phyloP scores from a whole-genome alignment of 1,140 invertebrate genomes.

The Drosophila littoralis region DNA sequence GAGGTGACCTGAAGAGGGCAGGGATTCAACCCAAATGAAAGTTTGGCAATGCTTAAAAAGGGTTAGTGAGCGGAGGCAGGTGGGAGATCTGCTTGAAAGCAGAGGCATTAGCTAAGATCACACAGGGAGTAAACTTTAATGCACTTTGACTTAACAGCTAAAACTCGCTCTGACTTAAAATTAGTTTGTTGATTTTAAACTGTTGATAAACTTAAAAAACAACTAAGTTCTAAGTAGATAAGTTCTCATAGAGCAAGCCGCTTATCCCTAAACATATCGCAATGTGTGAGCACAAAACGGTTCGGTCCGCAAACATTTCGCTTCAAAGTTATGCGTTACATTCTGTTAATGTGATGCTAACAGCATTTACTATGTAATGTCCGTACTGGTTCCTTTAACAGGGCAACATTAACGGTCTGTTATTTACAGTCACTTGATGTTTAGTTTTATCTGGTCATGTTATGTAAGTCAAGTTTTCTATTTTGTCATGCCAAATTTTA shows the following conservation, averaged over 20 bases:
- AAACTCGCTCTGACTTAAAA: not conserved
- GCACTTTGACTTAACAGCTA: too few species aligned
- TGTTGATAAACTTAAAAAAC: not conserved
- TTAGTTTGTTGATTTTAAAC: not conserved
- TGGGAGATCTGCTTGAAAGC: not conserved
- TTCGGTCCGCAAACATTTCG: too few species aligned
- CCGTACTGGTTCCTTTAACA: too few species aligned
- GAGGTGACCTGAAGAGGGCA: not conserved
- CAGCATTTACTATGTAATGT: not conserved
- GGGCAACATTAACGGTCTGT: not conserved
- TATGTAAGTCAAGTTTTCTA: not conserved
- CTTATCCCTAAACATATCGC: not conserved
- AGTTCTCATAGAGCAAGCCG: not conserved
- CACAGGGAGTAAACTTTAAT: too few species aligned
- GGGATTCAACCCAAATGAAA: not conserved
- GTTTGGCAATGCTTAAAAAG: not conserved
- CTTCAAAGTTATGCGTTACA: too few species aligned
- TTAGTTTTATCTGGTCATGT: not conserved
- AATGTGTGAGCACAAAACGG: not conserved
- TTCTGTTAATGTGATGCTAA: not conserved
- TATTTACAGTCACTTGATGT: too few species aligned
- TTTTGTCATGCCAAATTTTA: not conserved
- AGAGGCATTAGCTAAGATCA: too few species aligned
- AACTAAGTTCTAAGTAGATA: not conserved
- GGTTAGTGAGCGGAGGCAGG: constrained; percentile 22